Evolutionary conservation across 2,113 vertebrate genomes (phyloP).

Genomic region (Oostethus manadensis): DNA sequence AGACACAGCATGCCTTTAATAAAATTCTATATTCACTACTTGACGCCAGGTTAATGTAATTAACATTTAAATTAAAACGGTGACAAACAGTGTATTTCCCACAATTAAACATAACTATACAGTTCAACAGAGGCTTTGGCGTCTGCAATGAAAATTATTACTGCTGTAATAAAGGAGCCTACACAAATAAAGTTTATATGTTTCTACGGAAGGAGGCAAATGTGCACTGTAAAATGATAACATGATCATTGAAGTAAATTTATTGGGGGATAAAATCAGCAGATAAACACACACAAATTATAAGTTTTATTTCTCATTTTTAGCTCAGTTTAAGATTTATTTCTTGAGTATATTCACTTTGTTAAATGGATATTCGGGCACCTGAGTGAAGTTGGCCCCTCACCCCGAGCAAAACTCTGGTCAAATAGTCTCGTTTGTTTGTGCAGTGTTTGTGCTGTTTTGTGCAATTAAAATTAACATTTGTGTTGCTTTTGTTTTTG

Average conservation of each 20-base stretch:
- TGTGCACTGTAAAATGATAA: not conserved
- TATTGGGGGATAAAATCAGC: not conserved
- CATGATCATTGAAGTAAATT: not conserved
- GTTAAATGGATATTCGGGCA: too few species aligned
- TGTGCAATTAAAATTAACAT: too few species aligned
- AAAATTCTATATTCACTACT: too few species aligned
- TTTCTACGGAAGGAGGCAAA: not conserved
- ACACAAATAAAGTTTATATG: not conserved
- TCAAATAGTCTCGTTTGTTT: too few species aligned
- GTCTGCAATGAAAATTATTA: not conserved
- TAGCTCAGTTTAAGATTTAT: not conserved
- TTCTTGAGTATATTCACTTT: not conserved
- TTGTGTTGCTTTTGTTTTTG: too few species aligned
- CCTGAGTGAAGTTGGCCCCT: too few species aligned
- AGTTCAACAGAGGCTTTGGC: not conserved
- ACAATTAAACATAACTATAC: too few species aligned
- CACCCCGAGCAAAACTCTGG: too few species aligned
- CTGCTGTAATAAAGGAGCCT: not conserved
- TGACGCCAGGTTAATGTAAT: too few species aligned
- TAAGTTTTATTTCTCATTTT: not conserved
- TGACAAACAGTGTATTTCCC: constrained; percentile 11
- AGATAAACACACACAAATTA: not conserved
- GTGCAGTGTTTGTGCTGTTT: too few species aligned
- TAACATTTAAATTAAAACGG: constrained; percentile 4
- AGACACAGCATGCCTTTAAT: constrained; percentile 9